A percentile compares a stretch with the other conserved stretches of the same genome.
phyloP scores from a whole-genome alignment of 2,888 invertebrate genomes.

The Drosophila recens region DNA sequence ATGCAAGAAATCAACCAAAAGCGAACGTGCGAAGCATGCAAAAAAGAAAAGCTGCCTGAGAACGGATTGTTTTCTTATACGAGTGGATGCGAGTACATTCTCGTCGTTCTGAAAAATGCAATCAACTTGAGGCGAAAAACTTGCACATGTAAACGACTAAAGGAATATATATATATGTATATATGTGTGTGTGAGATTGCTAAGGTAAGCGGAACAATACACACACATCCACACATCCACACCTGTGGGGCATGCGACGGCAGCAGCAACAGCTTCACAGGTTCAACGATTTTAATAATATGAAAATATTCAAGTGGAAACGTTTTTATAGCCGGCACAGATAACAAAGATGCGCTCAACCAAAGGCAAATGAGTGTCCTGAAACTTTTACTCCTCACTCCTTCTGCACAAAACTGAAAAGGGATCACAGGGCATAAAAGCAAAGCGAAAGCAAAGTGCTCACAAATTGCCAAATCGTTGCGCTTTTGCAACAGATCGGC shows the following conservation, averaged over 20 bases:
- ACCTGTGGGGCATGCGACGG: slow-evolving; percentile 48
- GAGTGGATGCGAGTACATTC: background rate
- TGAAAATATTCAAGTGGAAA: slow-evolving; percentile 64
- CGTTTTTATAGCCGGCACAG: slow-evolving; percentile 53
- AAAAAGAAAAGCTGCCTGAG: slow-evolving; percentile 54
- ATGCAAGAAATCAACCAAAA: slow-evolving; percentile 81
- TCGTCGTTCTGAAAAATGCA: slow-evolving; percentile 72
- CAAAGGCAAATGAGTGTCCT: slow-evolving; percentile 43
- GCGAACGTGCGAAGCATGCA: slow-evolving; percentile 78
- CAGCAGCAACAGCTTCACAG: slow-evolving; percentile 18
- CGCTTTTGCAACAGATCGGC: background rate
- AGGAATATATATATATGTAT: background rate
- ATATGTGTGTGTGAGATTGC: slow-evolving; percentile 44
- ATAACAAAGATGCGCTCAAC: slow-evolving; percentile 51
- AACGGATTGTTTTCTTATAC: slow-evolving; percentile 78
- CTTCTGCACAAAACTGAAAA: background rate
- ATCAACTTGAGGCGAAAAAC: slow-evolving; percentile 77
- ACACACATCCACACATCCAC: slow-evolving; percentile 25
- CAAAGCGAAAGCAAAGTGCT: slow-evolving; percentile 10
- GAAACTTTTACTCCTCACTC: background rate
- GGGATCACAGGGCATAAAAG: slow-evolving; percentile 4
- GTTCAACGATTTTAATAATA: slow-evolving; percentile 56
- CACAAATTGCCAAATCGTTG: slow-evolving; percentile 6
- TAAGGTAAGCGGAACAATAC: slow-evolving; percentile 67
- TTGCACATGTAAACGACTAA: slow-evolving; percentile 64